A percentile compares a stretch with the other conserved stretches of the same genome.
Evolutionary conservation across 2,888 invertebrate species (phyloP).

Genomic region (Napeogenes inachia): DNA sequence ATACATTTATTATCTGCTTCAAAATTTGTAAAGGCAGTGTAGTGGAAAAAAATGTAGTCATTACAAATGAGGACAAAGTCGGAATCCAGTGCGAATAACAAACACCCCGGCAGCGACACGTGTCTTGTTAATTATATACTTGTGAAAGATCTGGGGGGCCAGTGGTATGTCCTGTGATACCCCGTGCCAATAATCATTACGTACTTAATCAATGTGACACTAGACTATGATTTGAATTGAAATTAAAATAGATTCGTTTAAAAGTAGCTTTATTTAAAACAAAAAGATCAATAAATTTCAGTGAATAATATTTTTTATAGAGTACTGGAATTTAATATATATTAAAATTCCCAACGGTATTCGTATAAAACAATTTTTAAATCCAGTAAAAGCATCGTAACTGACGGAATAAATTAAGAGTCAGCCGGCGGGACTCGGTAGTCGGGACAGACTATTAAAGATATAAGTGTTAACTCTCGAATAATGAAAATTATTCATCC

Average conservation of each 20-base stretch:
- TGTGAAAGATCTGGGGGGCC: slow-evolving; percentile 22
- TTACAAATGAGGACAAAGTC: neutral
- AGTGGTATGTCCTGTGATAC: neutral
- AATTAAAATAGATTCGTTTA: too few species aligned
- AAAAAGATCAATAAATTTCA: too few species aligned
- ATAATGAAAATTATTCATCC: slow-evolving; percentile 60
- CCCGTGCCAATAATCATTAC: neutral
- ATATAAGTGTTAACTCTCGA: slow-evolving; percentile 61
- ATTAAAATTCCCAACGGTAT: neutral
- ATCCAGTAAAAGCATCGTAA: slow-evolving; percentile 33
- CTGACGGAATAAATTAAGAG: slow-evolving; percentile 40
- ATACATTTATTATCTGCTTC: neutral
- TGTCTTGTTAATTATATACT: slow-evolving; percentile 24
- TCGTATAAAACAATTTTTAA: slow-evolving; percentile 27
- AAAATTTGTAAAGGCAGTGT: neutral
- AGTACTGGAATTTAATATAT: too few species aligned
- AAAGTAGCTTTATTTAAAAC: too few species aligned
- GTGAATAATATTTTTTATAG: too few species aligned
- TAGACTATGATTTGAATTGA: too few species aligned
- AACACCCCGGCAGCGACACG: slow-evolving; percentile 35
- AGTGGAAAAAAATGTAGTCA: neutral
- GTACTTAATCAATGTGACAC: neutral
- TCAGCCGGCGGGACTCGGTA: slow-evolving; percentile 25
- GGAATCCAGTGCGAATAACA: slow-evolving; percentile 33
- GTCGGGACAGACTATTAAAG: slow-evolving; percentile 36